Evolutionary conservation across 35 echinoderm and acorn worm genomes (phyloP).

Genomic region (Apostichopus californicus): DNA sequence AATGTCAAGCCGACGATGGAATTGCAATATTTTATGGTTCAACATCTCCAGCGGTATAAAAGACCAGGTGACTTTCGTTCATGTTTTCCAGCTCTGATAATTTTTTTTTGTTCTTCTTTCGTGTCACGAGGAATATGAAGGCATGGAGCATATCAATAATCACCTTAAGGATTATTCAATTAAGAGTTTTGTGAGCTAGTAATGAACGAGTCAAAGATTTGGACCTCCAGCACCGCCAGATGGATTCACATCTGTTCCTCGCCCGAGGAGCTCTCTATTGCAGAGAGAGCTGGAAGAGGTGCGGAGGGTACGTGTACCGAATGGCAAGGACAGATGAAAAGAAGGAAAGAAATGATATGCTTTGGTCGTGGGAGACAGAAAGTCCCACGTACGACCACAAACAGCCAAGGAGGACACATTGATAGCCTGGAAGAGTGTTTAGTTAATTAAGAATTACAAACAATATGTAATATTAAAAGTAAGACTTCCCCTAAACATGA

Average conservation of each 20-base stretch:
- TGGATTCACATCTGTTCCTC: conserved; percentile 24
- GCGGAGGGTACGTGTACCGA: background rate
- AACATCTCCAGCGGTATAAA: background rate
- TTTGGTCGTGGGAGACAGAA: background rate
- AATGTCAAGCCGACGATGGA: conserved; percentile 25
- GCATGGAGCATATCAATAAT: conserved; percentile 7
- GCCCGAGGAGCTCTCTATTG: background rate
- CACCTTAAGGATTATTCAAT: conserved; percentile 47
- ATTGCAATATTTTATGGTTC: background rate
- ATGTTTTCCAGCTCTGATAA: background rate
- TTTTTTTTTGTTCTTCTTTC: background rate
- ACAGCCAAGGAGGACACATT: background rate
- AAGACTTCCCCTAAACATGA: no score
- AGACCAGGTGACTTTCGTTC: conserved; percentile 3
- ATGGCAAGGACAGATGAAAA: background rate
- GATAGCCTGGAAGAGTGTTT: no score
- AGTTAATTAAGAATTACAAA: no score
- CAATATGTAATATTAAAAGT: no score
- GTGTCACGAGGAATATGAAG: conserved; percentile 4
- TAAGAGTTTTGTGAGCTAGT: background rate
- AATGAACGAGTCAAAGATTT: conserved; percentile 39
- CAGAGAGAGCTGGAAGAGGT: background rate
- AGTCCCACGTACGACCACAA: background rate
- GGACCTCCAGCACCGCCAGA: conserved; percentile 33
- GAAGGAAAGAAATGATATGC: background rate